Conservation (phyloP, 2,113 vertebrate genomes). For the Pionites leucogaster region DNA sequence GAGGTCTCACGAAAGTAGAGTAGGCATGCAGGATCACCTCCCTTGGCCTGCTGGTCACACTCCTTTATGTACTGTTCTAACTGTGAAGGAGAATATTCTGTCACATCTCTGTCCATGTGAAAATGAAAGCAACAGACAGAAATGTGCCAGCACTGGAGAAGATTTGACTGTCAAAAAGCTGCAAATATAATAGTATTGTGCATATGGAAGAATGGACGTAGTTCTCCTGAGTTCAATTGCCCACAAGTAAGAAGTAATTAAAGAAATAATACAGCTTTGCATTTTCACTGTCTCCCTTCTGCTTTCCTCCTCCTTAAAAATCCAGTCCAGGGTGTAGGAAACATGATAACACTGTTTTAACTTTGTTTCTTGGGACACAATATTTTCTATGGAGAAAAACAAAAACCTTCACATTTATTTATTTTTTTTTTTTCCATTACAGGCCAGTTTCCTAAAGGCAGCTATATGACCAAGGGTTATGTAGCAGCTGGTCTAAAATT, state of each 20-base stretch:
- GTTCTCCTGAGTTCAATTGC: background rate
- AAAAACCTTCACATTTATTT: background rate
- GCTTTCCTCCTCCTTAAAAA: background rate
- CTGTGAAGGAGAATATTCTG: background rate
- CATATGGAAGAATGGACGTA: background rate
- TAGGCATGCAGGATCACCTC: no score
- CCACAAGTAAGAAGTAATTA: background rate
- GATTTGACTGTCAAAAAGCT: background rate
- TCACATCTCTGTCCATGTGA: background rate
- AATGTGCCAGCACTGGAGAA: background rate
- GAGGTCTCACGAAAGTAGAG: no score
- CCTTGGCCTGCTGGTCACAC: no score
- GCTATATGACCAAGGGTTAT: conserved; percentile 42
- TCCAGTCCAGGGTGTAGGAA: background rate
- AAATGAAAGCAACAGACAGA: background rate
- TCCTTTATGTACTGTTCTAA: background rate
- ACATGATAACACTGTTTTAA: background rate
- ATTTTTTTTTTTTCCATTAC: background rate
- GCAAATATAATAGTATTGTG: background rate
- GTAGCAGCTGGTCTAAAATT: conserved; percentile 55
- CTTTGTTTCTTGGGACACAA: conserved; percentile 9
- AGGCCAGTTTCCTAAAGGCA: conserved; percentile 51
- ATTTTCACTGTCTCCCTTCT: background rate
- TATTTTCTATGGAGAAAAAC: conserved; percentile 30
- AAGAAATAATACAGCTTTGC: background rate